A percentile compares a stretch with the other conserved stretches of the same genome.
phyloP scores from a whole-genome alignment of 23 tunicate genomes.

The Phallusia fumigata region DNA sequence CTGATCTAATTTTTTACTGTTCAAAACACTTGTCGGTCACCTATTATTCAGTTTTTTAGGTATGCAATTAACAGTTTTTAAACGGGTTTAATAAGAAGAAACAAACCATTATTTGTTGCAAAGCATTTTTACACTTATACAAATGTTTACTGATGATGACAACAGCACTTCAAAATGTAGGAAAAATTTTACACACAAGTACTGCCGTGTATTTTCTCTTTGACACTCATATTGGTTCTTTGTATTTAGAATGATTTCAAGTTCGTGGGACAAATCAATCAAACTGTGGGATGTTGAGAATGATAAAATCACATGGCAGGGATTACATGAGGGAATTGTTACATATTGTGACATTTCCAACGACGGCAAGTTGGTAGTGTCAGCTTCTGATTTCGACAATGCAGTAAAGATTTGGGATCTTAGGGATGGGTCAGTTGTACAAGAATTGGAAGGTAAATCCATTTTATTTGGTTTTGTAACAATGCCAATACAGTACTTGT shows the following conservation, averaged over 20 bases:
- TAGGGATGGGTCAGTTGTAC: conserved; percentile 38
- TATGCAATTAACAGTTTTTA: too few species aligned
- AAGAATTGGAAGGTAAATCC: conserved; percentile 39
- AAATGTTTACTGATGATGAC: too few species aligned
- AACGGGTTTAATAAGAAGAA: too few species aligned
- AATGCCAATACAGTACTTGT: too few species aligned
- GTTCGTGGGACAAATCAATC: conserved; percentile 82
- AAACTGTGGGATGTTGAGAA: conserved; percentile 68
- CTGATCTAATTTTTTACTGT: too few species aligned
- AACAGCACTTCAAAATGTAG: too few species aligned
- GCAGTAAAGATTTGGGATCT: conserved; percentile 63
- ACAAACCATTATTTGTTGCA: too few species aligned
- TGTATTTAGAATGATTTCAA: conserved; percentile 66
- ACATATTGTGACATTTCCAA: conserved; percentile 69
- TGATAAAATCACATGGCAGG: conserved; percentile 61
- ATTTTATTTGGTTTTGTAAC: too few species aligned
- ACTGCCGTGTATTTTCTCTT: not conserved
- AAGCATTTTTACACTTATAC: too few species aligned
- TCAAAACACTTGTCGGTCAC: too few species aligned
- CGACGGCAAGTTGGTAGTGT: conserved; percentile 60
- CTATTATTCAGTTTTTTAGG: too few species aligned
- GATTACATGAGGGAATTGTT: conserved; percentile 61
- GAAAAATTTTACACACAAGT: too few species aligned
- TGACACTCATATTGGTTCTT: not conserved
- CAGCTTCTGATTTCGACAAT: conserved; percentile 77